A percentile compares a stretch with the other conserved stretches of the same genome.
phyloP scores from a whole-genome alignment of 2,113 vertebrate genomes.

The Centropristis striata region DNA sequence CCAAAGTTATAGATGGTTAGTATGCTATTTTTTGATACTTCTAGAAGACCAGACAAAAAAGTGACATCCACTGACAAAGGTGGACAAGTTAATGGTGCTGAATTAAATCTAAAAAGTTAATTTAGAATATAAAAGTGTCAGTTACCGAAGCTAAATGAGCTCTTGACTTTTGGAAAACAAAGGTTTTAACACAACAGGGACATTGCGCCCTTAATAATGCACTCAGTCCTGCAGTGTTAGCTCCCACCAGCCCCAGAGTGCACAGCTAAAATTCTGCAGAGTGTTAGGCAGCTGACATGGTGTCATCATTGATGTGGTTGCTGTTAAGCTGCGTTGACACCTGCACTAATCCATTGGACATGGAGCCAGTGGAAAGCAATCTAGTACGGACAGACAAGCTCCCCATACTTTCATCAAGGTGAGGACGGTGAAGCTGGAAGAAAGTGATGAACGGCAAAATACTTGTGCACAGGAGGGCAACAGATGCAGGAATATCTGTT shows the following conservation, averaged over 20 bases:
- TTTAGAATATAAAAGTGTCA: background rate
- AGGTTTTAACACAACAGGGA: slow-evolving; percentile 5
- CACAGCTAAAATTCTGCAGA: slow-evolving; percentile 51
- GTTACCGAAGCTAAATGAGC: background rate
- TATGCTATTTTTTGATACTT: background rate
- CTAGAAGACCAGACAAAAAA: background rate
- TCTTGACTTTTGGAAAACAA: background rate
- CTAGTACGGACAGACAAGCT: slow-evolving; percentile 45
- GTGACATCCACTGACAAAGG: background rate
- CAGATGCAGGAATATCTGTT: background rate
- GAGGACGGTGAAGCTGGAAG: slow-evolving; percentile 22
- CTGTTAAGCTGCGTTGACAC: slow-evolving; percentile 76
- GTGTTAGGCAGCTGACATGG: slow-evolving; percentile 61
- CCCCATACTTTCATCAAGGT: slow-evolving; percentile 39
- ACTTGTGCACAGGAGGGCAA: background rate
- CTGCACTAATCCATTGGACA: slow-evolving; percentile 80
- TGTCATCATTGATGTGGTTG: slow-evolving; percentile 74
- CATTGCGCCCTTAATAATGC: slow-evolving; percentile 5
- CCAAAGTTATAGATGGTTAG: background rate
- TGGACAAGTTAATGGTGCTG: background rate
- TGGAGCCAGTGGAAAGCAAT: slow-evolving; percentile 63
- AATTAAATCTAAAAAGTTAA: background rate
- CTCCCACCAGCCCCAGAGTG: slow-evolving; percentile 7
- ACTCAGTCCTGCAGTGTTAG: slow-evolving; percentile 13
- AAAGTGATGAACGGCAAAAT: slow-evolving; percentile 36